Evolutionary conservation across 2,888 invertebrate genomes (phyloP).

Genomic region (Agriopis leucophaearia): DNA sequence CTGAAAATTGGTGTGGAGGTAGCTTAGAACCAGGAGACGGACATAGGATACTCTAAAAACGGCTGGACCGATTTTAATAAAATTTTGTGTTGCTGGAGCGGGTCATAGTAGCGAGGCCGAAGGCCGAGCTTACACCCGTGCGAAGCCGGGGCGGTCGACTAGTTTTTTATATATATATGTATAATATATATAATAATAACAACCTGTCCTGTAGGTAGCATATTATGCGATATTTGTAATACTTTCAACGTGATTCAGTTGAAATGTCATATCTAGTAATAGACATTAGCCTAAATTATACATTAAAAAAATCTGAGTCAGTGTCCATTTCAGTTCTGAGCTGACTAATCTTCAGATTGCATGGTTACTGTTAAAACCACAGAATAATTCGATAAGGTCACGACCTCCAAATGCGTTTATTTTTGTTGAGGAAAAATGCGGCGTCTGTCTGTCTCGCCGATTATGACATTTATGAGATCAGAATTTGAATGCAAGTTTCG

Average conservation of each 20-base stretch:
- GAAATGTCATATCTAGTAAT: constrained; percentile 19
- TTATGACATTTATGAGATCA: constrained; percentile 16
- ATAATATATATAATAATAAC: too few relatives aligned
- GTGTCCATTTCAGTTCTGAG: constrained; percentile 10
- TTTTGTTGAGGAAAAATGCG: constrained; percentile 19
- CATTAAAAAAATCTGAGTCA: constrained; percentile 24
- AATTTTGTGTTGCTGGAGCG: too few relatives aligned
- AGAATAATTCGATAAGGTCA: constrained; percentile 11
- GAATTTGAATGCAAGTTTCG: constrained; percentile 1
- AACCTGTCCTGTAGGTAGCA: too few relatives aligned
- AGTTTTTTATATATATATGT: too few relatives aligned
- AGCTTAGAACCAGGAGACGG: too few relatives aligned
- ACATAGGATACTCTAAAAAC: too few relatives aligned
- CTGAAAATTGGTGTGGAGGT: too few relatives aligned
- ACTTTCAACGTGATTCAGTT: background rate
- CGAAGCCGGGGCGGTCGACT: too few relatives aligned
- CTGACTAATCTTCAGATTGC: constrained; percentile 23
- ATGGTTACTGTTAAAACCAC: background rate
- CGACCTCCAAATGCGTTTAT: constrained; percentile 19
- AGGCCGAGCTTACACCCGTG: too few relatives aligned
- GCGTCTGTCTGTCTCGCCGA: constrained; percentile 22
- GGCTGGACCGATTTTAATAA: too few relatives aligned
- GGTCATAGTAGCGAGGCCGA: too few relatives aligned
- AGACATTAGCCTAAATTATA: constrained; percentile 9
- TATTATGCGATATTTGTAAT: background rate